These are phyloP conservation scores for Punctoribates punctum DNA, from an alignment of 2,888 invertebrate genomes.

Conservation along the genomic window DNA sequence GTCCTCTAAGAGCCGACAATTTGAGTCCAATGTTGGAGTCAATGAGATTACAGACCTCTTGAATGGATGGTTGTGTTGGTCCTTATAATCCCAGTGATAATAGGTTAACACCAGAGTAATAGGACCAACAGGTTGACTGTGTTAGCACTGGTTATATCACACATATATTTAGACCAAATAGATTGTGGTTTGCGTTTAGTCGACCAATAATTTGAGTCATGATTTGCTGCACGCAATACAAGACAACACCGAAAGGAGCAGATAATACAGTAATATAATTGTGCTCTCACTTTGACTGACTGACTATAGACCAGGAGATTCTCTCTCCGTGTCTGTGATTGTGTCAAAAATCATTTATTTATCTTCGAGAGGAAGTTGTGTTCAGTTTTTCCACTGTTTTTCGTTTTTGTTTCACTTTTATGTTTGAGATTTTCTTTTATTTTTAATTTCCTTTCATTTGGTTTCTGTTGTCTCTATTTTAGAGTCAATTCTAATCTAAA, in stretches of 20 bases:
- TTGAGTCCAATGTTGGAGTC: not conserved
- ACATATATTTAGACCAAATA: slow-evolving; percentile 17
- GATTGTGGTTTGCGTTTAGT: slow-evolving; percentile 23
- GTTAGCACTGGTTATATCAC: not conserved
- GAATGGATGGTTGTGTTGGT: not conserved
- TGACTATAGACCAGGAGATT: too few species aligned
- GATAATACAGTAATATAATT: not conserved
- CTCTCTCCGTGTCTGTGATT: not conserved
- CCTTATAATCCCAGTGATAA: slow-evolving; percentile 29
- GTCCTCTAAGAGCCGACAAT: not conserved
- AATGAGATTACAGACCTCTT: slow-evolving; percentile 9
- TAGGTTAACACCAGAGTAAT: slow-evolving; percentile 33
- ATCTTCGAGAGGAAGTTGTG: slow-evolving; percentile 10
- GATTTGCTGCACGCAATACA: slow-evolving; percentile 32
- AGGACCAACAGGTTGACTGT: slow-evolving; percentile 36
- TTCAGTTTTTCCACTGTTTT: not conserved
- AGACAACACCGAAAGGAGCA: not conserved
- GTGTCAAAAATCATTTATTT: slow-evolving; percentile 10
- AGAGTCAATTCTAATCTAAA: not conserved
- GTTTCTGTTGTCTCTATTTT: not conserved
- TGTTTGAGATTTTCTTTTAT: not conserved
- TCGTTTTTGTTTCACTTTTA: not conserved
- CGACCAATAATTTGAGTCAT: slow-evolving; percentile 23
- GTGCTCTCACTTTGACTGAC: not conserved
- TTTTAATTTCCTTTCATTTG: slow-evolving; percentile 9